Evolutionary conservation across 2,113 vertebrate genomes (phyloP).

Genomic region (Bagarius yarrelli): DNA sequence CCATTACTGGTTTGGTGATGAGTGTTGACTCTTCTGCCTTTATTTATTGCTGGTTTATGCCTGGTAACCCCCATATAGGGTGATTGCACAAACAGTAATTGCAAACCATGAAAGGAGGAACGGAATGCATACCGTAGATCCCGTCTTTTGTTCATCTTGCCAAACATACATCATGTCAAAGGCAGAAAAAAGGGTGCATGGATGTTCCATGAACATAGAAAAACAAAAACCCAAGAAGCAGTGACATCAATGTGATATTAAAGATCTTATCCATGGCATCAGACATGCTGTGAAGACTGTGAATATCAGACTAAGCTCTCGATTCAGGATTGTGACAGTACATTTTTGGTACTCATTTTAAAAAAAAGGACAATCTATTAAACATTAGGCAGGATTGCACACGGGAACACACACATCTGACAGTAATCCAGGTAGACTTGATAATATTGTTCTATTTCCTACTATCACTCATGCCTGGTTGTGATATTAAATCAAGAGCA

Average conservation of each 20-base stretch:
- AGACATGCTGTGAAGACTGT: conserved; percentile 22
- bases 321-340: conserved; percentile 37
- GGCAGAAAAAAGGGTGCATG: not conserved
- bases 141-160: not conserved
- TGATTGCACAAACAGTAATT: conserved; percentile 55
- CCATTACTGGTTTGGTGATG: conserved; percentile 63
- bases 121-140: conserved; percentile 5
- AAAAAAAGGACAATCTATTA: conserved; percentile 9
- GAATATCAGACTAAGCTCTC: conserved; percentile 31
- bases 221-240: not conserved
- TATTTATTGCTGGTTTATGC: conserved; percentile 63
- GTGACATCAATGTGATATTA: conserved; percentile 10
- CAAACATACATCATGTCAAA: not conserved
- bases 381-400: conserved; percentile 9
- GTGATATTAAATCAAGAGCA: conserved; percentile 11
- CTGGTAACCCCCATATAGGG: conserved; percentile 54
- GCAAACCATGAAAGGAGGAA: not conserved
- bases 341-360: conserved; percentile 22
- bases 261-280: not conserved
- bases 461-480: not conserved
- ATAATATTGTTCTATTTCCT: conserved; percentile 27
- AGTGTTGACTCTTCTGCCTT: conserved; percentile 44
- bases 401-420: conserved; percentile 9
- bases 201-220: not conserved
- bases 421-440: conserved; percentile 3